Percentiles rank a stretch among this genome's conserved stretches.
These are phyloP conservation scores for Lerista edwardsae DNA, from an alignment of 2,797 vertebrate species.

Conservation along the genomic window DNA sequence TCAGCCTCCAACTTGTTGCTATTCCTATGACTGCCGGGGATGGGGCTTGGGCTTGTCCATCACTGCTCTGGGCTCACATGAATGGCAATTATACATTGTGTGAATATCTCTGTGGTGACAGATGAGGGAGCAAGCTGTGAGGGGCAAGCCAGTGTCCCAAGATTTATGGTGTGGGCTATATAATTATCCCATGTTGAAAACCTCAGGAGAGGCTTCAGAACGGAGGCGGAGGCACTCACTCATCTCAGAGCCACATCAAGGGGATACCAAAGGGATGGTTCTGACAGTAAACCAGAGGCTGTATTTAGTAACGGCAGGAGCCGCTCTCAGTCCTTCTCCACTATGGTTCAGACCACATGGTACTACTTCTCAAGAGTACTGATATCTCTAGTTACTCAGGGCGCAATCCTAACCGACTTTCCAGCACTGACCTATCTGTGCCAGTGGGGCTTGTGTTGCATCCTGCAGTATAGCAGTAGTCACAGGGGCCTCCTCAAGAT, in stretches of 20 bases:
- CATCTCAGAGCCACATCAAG: neutral
- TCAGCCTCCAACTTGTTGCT: slow-evolving; percentile 6
- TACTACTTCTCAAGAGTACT: neutral
- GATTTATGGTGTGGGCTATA: accelerated
- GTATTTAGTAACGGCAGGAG: neutral
- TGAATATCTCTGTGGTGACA: accelerated
- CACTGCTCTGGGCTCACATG: neutral
- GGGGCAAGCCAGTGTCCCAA: accelerated
- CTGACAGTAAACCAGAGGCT: neutral
- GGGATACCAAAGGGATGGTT: neutral
- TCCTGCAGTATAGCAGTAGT: too few relatives aligned
- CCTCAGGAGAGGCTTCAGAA: neutral
- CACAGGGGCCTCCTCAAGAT: too few relatives aligned
- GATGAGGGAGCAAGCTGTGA: neutral
- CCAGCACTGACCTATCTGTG: too few relatives aligned
- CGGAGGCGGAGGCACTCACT: neutral
- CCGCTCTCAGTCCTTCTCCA: neutral
- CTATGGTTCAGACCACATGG: neutral
- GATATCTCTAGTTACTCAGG: neutral
- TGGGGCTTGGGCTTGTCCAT: neutral
- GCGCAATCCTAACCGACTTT: too few relatives aligned
- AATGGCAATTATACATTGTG: accelerated
- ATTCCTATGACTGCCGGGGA: neutral
- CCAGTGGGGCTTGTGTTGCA: too few relatives aligned
- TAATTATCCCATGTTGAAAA: neutral